Percentiles rank a stretch among this genome's conserved stretches.
Conservation (phyloP, 1,140 invertebrate species). For the Diorhabda carinulata region DNA sequence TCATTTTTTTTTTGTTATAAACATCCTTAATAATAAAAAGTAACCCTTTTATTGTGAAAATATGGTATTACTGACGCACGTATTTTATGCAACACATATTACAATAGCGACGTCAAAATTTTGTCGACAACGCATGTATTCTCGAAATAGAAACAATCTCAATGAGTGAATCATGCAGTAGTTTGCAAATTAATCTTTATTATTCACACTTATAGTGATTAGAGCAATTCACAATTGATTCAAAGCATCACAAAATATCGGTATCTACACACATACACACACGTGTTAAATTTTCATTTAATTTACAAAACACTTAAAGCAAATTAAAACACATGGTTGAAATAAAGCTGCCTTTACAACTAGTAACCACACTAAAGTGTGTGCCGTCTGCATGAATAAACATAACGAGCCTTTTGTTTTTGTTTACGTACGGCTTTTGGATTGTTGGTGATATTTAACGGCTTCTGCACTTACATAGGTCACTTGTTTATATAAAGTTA, state of each 20-base stretch:
- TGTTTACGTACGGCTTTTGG: not conserved
- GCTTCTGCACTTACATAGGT: not conserved
- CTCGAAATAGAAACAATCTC: no score
- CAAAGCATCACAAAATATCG: not conserved
- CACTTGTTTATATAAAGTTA: constrained; percentile 3
- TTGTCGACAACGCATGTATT: no score
- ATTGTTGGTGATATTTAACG: not conserved
- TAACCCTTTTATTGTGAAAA: no score
- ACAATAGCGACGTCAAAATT: no score
- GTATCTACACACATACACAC: not conserved
- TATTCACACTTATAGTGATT: not conserved
- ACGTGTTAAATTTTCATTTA: not conserved
- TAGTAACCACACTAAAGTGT: not conserved
- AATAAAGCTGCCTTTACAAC: not conserved
- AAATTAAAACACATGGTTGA: not conserved
- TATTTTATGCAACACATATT: no score
- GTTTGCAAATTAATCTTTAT: no score
- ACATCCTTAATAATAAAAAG: no score
- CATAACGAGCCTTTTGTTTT: not conserved
- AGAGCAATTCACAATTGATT: not conserved
- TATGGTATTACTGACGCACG: no score
- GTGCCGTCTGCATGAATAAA: not conserved
- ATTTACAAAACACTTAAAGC: not conserved
- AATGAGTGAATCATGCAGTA: no score
- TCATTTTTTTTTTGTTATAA: no score